These are phyloP conservation scores for Acanthopleura granulata DNA, from an alignment of 2,888 invertebrate genomes.

Conservation along the genomic window DNA sequence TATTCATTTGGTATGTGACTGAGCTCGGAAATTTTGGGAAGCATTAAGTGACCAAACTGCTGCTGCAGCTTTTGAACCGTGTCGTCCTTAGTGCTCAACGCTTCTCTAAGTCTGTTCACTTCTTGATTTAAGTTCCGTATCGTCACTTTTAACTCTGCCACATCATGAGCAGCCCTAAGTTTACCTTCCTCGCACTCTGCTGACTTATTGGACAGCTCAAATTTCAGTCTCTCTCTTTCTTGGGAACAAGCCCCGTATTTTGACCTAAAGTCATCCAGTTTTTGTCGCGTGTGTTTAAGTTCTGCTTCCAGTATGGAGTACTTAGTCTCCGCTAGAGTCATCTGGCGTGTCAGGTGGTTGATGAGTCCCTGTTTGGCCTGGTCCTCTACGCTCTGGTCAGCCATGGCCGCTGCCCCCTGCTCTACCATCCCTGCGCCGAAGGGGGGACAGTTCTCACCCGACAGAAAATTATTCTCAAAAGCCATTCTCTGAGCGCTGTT, in stretches of 20 bases:
- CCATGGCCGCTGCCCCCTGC: slow-evolving; percentile 9
- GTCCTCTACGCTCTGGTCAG: neutral
- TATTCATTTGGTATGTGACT: too few relatives aligned
- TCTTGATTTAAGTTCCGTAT: neutral
- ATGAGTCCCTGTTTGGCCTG: neutral
- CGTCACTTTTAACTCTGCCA: neutral
- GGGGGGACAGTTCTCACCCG: neutral
- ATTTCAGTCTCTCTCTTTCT: neutral
- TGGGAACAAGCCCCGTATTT: neutral
- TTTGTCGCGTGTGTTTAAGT: neutral
- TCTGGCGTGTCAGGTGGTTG: neutral
- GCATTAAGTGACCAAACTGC: too few relatives aligned
- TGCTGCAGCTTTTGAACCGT: too few relatives aligned
- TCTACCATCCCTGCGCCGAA: neutral
- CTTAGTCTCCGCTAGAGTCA: neutral
- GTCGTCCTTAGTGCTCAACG: too few relatives aligned
- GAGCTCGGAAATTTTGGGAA: too few relatives aligned
- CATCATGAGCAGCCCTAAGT: neutral
- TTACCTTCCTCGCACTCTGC: neutral
- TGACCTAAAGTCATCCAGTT: neutral
- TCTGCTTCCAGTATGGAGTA: neutral
- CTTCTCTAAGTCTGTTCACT: too few relatives aligned
- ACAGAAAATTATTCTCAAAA: slow-evolving; percentile 3
- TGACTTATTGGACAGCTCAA: neutral
- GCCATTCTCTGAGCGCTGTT: neutral